A percentile compares a stretch with the other conserved stretches of the same genome.
phyloP scores from a whole-genome alignment of 1,140 invertebrate genomes.

The Ctenoplectra terminalis region DNA sequence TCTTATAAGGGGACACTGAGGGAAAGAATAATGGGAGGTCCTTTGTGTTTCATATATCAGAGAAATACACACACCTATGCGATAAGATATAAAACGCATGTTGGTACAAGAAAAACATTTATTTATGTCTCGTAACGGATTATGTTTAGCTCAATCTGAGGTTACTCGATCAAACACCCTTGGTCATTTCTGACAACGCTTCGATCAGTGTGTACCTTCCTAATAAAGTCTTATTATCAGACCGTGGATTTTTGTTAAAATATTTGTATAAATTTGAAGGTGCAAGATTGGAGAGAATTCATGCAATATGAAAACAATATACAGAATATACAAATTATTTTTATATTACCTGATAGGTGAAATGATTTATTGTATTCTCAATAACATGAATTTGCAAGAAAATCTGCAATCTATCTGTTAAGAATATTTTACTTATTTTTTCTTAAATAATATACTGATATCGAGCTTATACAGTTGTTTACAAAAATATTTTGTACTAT shows the following conservation, averaged over 20 bases:
- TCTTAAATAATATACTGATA: background rate
- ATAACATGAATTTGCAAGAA: no score
- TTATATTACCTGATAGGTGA: no score
- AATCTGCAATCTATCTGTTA: no score
- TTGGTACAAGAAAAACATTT: constrained; percentile 21
- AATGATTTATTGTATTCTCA: no score
- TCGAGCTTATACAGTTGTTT: no score
- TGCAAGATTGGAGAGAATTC: no score
- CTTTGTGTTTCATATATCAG: constrained; percentile 8
- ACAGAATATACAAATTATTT: no score
- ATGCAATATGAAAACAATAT: no score
- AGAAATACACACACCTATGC: background rate
- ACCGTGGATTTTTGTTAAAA: no score
- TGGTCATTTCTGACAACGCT: background rate
- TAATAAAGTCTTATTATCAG: background rate
- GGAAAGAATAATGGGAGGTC: background rate
- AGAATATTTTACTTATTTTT: background rate
- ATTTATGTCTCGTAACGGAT: constrained; percentile 23
- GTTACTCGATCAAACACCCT: constrained; percentile 33
- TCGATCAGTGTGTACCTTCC: background rate
- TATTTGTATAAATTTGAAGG: no score
- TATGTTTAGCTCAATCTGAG: background rate
- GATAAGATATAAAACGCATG: background rate
- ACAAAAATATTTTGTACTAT: no score
- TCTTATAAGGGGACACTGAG: background rate